A percentile compares a stretch with the other conserved stretches of the same genome.
phyloP scores from a whole-genome alignment of 2,888 invertebrate species.

The Petrolisthes manimaculis region DNA sequence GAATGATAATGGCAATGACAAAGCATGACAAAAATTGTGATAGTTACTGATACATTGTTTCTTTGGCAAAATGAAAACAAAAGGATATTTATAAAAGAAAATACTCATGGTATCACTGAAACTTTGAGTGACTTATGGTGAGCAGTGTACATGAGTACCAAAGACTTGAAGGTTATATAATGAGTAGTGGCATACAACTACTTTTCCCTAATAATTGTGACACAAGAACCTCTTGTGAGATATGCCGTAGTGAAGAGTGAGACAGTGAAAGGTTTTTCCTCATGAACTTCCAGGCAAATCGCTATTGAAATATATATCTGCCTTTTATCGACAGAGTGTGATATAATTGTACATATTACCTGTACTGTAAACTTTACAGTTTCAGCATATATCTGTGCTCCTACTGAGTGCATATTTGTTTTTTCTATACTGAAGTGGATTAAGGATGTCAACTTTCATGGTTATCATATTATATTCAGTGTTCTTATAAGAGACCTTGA shows the following conservation, averaged over 20 bases:
- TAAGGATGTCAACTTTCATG: slow-evolving; percentile 55
- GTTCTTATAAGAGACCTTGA: slow-evolving; percentile 54
- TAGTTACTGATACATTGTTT: too few relatives aligned
- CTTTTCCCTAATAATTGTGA: too few relatives aligned
- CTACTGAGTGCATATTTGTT: slow-evolving; percentile 61
- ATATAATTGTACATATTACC: slow-evolving; percentile 63
- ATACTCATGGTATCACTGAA: too few relatives aligned
- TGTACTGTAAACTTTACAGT: slow-evolving; percentile 48
- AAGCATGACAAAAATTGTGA: too few relatives aligned
- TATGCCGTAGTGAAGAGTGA: not conserved
- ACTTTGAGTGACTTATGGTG: too few relatives aligned
- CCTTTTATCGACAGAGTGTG: slow-evolving; percentile 65
- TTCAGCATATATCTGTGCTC: slow-evolving; percentile 50
- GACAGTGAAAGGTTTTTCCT: slow-evolving; percentile 12
- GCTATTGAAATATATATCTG: slow-evolving; percentile 56
- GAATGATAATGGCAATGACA: too few relatives aligned
- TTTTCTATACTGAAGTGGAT: slow-evolving; percentile 57
- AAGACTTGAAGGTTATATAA: too few relatives aligned
- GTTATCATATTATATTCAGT: slow-evolving; percentile 61
- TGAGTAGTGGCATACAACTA: too few relatives aligned
- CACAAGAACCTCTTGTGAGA: too few relatives aligned
- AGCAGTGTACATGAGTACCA: too few relatives aligned
- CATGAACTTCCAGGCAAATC: slow-evolving; percentile 63
- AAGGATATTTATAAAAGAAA: too few relatives aligned
- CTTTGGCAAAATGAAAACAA: too few relatives aligned